Base-by-base conservation (phyloP, 1,140 invertebrate genomes). In the Aphelenchoides fujianensis region DNA sequence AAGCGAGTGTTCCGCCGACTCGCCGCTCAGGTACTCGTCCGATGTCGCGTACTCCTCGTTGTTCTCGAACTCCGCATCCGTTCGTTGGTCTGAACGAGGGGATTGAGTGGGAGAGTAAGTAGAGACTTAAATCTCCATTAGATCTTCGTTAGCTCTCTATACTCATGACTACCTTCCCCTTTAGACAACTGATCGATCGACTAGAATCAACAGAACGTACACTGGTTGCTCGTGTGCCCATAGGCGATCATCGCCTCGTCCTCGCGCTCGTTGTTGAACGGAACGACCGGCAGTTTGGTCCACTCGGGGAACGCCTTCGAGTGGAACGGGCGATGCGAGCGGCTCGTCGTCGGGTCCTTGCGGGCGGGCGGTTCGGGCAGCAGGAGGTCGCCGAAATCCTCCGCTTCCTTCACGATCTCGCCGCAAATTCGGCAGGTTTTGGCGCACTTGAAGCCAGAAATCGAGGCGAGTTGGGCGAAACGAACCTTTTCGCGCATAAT, bases 361-460 rank as follows among this genome's bases (percentile, higher is more conserved):
- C 23, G 55, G 5, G 23, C 5, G 12, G 55, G 7, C 7, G 19
- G 7, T 27, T 59, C 55, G 55, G 12, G 12, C 12, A 48, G 23
- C 41, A 36, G 34, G 63, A 35, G 37, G 31, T 66, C 31, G 32
- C 37, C 32, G 23, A n/a, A 41, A 27, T 66, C 32, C 3, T 66
- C 16, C 2, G n/a, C 63, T 1, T 66, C 63, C 53, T 66, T 66
- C n/a, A 66, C 53, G 36, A 66, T 66, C 32, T 66, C 63, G n/a
- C 63, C 63, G 32, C 63, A 66, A n/a, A 66, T 35, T 37, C 36
- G 63, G 31, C 63, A 66, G 12, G 63, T 66, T 30, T 66, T 66
- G 16, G 63, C n/a, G 34, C 63, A 66, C 53, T n/a, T n/a, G n/a
- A n/a, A n/a, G n/a, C n/a, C n/a, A n/a, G n/a, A n/a, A n/a, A n/a